Conservation (phyloP, 2,113 vertebrate species). For the Hippolais icterina region DNA sequence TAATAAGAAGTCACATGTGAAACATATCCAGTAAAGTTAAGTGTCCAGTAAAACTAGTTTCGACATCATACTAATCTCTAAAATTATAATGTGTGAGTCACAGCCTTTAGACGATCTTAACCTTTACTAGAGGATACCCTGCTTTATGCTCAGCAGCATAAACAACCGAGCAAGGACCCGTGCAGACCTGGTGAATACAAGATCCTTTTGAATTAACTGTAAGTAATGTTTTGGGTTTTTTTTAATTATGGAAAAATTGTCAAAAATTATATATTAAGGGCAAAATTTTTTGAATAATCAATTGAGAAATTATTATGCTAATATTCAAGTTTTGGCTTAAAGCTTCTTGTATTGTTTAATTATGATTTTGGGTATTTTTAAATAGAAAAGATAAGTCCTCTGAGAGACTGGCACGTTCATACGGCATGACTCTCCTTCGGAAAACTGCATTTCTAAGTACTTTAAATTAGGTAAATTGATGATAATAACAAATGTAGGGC, state of each 20-base stretch:
- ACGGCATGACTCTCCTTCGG: background rate
- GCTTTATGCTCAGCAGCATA: slow-evolving; percentile 39
- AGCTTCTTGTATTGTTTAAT: background rate
- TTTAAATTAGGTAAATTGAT: background rate
- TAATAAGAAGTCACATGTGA: slow-evolving; percentile 50
- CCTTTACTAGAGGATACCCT: slow-evolving; percentile 59
- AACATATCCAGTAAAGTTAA: slow-evolving; percentile 58
- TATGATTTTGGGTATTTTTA: fast-evolving
- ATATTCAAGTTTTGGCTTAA: background rate
- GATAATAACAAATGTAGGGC: background rate
- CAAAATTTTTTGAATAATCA: background rate
- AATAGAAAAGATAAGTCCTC: background rate
- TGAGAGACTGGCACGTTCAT: background rate
- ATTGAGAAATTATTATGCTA: background rate
- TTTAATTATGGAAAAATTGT: background rate
- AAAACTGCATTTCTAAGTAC: background rate
- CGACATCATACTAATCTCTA: slow-evolving; percentile 56
- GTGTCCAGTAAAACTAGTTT: slow-evolving; percentile 71
- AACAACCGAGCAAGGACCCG: slow-evolving; percentile 47
- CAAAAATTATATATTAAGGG: background rate
- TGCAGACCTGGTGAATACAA: slow-evolving; percentile 27
- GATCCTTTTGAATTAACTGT: background rate
- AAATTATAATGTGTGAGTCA: slow-evolving; percentile 67
- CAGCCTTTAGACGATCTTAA: slow-evolving; percentile 52
- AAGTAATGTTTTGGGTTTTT: slow-evolving; percentile 27